Percentiles rank a stretch among this genome's conserved stretches.
phyloP scores from a whole-genome alignment of 2,113 vertebrate genomes.

The Cisticola juncidis region DNA sequence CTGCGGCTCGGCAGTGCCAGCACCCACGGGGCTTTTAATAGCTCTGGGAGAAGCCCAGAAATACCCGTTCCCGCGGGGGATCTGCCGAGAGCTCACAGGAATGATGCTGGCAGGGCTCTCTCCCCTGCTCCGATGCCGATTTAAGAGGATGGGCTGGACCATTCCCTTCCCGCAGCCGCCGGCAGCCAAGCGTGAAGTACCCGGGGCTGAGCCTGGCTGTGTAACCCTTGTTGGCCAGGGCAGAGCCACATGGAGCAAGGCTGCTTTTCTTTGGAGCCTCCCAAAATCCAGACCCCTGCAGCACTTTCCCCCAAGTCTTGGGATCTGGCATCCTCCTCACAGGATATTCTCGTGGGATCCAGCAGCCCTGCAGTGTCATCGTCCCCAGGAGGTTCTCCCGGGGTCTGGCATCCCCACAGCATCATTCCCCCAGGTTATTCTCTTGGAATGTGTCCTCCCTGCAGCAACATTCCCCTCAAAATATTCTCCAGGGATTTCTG shows the following conservation, averaged over 20 bases:
- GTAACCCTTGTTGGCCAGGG: constrained; percentile 46
- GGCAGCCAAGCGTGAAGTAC: constrained; percentile 35
- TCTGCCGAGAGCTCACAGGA: background rate
- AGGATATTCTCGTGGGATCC: fast-evolving
- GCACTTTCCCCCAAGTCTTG: background rate
- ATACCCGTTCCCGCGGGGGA: background rate
- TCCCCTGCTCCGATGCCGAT: background rate
- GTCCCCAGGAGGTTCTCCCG: background rate
- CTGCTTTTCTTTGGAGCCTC: background rate
- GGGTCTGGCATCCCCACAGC: background rate
- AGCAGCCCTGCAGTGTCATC: background rate
- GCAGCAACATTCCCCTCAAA: background rate
- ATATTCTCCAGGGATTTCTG: background rate
- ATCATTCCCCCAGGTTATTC: background rate
- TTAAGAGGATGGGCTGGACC: background rate
- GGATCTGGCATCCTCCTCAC: background rate
- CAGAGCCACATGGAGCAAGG: background rate
- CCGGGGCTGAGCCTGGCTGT: fast-evolving
- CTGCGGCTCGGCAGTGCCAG: background rate
- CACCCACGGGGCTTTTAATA: constrained; percentile 45
- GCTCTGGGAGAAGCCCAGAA: constrained; percentile 20
- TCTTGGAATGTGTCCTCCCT: background rate
- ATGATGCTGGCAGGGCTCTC: background rate
- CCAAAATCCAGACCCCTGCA: background rate
- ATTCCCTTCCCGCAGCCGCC: background rate